phyloP scores from a whole-genome alignment of 2,113 vertebrate genomes.

The Stigmatopora argus region DNA sequence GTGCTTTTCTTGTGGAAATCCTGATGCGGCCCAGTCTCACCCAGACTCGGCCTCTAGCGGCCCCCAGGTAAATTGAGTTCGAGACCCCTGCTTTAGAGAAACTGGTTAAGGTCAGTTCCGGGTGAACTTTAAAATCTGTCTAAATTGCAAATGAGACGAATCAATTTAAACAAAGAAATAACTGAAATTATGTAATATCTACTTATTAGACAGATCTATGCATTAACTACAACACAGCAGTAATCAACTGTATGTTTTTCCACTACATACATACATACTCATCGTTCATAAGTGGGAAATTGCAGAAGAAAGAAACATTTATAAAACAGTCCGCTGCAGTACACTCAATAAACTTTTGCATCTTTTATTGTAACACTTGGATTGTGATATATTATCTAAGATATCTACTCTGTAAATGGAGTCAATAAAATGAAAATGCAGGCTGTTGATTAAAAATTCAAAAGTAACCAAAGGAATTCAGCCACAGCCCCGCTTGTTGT shows the following conservation, averaged over 20 bases:
- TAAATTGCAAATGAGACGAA: slow-evolving; percentile 6
- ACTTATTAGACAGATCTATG: not conserved
- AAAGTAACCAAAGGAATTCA: not conserved
- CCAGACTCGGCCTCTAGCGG: too few relatives aligned
- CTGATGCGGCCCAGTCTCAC: too few relatives aligned
- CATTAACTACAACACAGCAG: too few relatives aligned
- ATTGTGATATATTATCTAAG: too few relatives aligned
- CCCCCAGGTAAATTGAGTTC: too few relatives aligned
- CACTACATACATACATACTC: too few relatives aligned
- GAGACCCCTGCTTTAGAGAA: too few relatives aligned
- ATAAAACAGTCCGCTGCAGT: not conserved
- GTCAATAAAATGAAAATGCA: not conserved
- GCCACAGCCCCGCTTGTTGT: not conserved
- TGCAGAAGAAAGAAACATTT: not conserved
- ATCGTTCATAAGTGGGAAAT: not conserved
- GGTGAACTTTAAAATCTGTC: slow-evolving; percentile 13
- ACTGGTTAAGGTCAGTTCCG: slow-evolving; percentile 21
- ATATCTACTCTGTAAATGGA: not conserved
- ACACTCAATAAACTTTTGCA: not conserved
- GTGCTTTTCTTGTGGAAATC: too few relatives aligned
- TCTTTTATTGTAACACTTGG: not conserved
- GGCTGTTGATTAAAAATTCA: not conserved
- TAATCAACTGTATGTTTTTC: too few relatives aligned
- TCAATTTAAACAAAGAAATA: slow-evolving; percentile 7
- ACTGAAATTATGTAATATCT: not conserved